Percentiles rank a stretch among this genome's conserved stretches.
These are phyloP conservation scores for Trachelus iudaicus DNA, from an alignment of 2,888 invertebrate genomes.

Conservation along the genomic window DNA sequence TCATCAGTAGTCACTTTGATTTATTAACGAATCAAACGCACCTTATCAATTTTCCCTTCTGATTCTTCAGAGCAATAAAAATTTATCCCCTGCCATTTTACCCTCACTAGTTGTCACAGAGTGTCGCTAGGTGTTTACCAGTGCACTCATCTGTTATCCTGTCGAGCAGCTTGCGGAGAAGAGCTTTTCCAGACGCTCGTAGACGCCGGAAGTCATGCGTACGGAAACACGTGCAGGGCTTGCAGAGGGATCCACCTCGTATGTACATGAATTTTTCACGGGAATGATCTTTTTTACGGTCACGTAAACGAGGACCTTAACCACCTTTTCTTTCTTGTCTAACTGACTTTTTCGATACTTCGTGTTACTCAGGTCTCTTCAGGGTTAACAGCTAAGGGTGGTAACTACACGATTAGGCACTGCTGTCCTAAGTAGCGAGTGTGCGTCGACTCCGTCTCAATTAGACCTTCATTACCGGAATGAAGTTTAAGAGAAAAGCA, in stretches of 20 bases:
- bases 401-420: not conserved
- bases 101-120: not conserved
- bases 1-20: not conserved
- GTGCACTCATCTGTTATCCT: not conserved
- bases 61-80: not conserved
- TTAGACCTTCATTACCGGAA: slow-evolving; percentile 12
- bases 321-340: not conserved
- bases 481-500: not conserved
- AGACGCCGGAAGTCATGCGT: not conserved
- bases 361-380: not conserved
- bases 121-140: not conserved
- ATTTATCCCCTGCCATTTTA: not conserved
- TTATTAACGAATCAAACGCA: not conserved
- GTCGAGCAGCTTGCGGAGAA: not conserved
- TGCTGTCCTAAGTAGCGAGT: not conserved
- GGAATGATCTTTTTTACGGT: not conserved
- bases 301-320: not conserved
- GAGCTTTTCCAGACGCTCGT: not conserved
- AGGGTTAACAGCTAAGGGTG: not conserved
- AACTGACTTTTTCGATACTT: not conserved
- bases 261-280: not conserved
- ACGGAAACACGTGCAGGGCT: not conserved
- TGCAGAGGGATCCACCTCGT: not conserved
- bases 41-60: not conserved
- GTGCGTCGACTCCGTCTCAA: slow-evolving; percentile 11